Evolutionary conservation across 2,888 invertebrate species (phyloP).

Genomic region (Eupithecia vulgata): DNA sequence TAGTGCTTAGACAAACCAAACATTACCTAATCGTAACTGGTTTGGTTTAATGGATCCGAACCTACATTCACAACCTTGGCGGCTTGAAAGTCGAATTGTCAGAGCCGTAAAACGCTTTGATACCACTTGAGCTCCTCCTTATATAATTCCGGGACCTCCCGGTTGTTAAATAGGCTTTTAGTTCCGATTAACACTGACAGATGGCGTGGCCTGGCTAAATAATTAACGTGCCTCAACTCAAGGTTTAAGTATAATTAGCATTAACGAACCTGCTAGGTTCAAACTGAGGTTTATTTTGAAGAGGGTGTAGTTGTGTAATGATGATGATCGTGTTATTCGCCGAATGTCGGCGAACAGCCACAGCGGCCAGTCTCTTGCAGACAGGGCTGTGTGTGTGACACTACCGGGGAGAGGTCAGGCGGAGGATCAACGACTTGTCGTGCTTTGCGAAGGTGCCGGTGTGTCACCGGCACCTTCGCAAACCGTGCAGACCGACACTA

Average conservation of each 20-base stretch:
- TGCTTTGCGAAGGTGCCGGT: no score
- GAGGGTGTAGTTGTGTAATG: background rate
- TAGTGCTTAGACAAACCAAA: no score
- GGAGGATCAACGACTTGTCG: no score
- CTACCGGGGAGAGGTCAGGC: no score
- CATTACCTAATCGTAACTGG: no score
- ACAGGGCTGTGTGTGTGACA: no score
- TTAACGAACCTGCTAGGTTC: background rate
- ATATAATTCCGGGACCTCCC: conserved; percentile 27
- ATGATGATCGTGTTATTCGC: no score
- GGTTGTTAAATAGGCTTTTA: conserved; percentile 47
- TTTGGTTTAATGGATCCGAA: background rate
- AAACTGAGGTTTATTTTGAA: background rate
- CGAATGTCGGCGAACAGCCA: no score
- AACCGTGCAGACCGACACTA: no score
- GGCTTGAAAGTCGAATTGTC: background rate
- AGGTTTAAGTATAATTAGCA: background rate
- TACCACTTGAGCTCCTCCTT: conserved; percentile 18
- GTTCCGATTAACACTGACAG: conserved; percentile 55
- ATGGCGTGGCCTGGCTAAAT: conserved; percentile 49
- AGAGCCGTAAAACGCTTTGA: conserved; percentile 18
- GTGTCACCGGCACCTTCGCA: no score
- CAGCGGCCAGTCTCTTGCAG: no score
- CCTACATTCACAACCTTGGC: background rate
- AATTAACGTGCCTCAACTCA: conserved; percentile 48